phyloP scores from a whole-genome alignment of 2,888 invertebrate species.

The Cloeon dipterum region DNA sequence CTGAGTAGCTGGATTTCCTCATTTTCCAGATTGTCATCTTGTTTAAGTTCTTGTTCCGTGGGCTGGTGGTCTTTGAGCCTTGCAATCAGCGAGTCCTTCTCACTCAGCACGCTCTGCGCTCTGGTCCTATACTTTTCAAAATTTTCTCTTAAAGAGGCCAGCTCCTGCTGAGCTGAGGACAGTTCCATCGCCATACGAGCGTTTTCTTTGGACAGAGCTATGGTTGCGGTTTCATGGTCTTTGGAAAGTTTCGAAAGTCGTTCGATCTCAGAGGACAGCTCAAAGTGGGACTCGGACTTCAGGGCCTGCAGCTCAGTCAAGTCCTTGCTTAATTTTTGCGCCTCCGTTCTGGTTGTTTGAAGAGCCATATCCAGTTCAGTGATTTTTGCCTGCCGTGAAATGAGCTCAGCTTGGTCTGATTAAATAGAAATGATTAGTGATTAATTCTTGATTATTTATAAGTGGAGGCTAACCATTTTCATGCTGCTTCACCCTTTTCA shows the following conservation, averaged over 20 bases:
- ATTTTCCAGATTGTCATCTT: background rate
- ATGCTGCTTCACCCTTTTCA: conserved; percentile 21
- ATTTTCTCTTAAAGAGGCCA: conserved; percentile 14
- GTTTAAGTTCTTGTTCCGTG: conserved; percentile 7
- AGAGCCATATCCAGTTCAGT: background rate
- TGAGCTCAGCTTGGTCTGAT: conserved; percentile 1
- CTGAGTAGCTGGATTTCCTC: background rate
- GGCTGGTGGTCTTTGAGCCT: conserved; percentile 31
- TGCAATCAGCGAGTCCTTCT: conserved; percentile 48
- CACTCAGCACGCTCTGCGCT: conserved; percentile 49
- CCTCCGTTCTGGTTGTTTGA: background rate
- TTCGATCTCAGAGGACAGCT: background rate
- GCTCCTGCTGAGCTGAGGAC: background rate
- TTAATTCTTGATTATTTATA: too few relatives aligned
- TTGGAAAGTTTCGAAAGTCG: background rate
- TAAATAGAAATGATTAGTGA: background rate
- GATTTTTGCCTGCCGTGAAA: background rate
- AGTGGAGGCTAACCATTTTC: too few relatives aligned
- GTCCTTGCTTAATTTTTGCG: background rate
- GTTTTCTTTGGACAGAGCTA: background rate
- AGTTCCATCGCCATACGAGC: background rate
- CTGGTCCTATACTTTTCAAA: conserved; percentile 55
- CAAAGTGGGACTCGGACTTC: conserved; percentile 1
- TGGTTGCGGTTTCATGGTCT: background rate
- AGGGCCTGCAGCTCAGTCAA: background rate